These are phyloP conservation scores for Falco berigora DNA, from an alignment of 2,797 vertebrate genomes.

Conservation along the genomic window DNA sequence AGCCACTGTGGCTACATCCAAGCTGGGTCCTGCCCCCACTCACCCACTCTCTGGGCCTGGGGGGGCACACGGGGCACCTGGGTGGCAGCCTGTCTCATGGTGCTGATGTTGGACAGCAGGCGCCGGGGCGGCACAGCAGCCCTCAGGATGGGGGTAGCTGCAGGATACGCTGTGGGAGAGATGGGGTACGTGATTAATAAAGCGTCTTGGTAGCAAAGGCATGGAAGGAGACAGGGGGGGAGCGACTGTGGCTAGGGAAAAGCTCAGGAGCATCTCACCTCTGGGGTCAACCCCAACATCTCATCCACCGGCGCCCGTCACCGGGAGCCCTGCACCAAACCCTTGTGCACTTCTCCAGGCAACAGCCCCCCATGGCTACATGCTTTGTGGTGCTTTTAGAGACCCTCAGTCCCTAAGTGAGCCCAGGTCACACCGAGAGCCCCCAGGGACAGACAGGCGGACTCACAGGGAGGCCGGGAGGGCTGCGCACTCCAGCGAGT, in stretches of 20 bases:
- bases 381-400: neutral
- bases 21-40: conserved; percentile 9
- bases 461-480: conserved; percentile 81
- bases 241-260: neutral
- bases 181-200: neutral
- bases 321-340: neutral
- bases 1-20: rapidly evolving
- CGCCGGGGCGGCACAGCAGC: conserved; percentile 68
- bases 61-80: conserved; percentile 79
- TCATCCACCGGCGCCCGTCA: neutral
- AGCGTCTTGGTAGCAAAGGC: neutral
- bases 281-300: neutral
- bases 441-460: neutral
- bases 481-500: conserved; percentile 84
- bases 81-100: conserved; percentile 86
- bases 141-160: conserved; percentile 71
- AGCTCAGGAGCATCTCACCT: neutral
- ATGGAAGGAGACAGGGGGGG: rapidly evolving
- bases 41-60: conserved; percentile 86
- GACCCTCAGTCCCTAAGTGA: neutral
- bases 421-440: rapidly evolving
- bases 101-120: conserved; percentile 77
- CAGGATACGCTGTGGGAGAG: conserved; percentile 44
- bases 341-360: rapidly evolving
- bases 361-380: too few relatives aligned